phyloP scores from a whole-genome alignment of 2,797 vertebrate genomes.

The Adelosebastes latens region DNA sequence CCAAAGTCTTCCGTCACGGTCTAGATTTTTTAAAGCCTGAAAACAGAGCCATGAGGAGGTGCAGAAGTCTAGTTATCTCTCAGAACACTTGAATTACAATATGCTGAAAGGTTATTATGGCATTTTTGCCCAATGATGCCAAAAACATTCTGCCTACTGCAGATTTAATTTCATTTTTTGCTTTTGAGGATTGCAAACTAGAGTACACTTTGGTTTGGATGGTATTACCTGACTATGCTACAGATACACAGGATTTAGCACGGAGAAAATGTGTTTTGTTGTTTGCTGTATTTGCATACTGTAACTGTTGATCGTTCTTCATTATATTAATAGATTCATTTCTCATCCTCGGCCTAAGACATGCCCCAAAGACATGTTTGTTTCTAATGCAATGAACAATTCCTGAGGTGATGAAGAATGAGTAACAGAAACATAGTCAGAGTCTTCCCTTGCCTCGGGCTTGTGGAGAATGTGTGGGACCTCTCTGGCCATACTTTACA shows the following conservation, averaged over 20 bases:
- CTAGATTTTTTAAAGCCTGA: too few species aligned
- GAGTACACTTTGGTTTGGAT: background rate
- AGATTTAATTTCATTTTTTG: background rate
- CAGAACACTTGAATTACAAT: too few species aligned
- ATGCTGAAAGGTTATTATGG: too few species aligned
- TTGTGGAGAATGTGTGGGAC: conserved; percentile 43
- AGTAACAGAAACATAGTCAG: conserved; percentile 60
- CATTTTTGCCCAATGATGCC: too few species aligned
- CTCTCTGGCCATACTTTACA: conserved; percentile 39
- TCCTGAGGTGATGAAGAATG: conserved; percentile 58
- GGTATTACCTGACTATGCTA: background rate
- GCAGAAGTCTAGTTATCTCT: too few species aligned
- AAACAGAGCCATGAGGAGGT: too few species aligned
- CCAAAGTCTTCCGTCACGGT: too few species aligned
- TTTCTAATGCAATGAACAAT: conserved; percentile 63
- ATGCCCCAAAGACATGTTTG: conserved; percentile 63
- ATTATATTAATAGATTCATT: conserved; percentile 63
- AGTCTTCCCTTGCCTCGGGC: conserved; percentile 48
- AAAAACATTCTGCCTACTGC: too few species aligned
- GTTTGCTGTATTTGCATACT: conserved; percentile 56
- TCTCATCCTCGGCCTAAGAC: conserved; percentile 51
- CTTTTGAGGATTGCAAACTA: conserved; percentile 2
- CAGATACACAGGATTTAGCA: conserved; percentile 25
- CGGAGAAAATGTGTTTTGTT: conserved; percentile 41
- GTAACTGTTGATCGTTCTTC: conserved; percentile 52